Conservation (phyloP, 2,888 invertebrate genomes). For the Perithous albicinctus region DNA sequence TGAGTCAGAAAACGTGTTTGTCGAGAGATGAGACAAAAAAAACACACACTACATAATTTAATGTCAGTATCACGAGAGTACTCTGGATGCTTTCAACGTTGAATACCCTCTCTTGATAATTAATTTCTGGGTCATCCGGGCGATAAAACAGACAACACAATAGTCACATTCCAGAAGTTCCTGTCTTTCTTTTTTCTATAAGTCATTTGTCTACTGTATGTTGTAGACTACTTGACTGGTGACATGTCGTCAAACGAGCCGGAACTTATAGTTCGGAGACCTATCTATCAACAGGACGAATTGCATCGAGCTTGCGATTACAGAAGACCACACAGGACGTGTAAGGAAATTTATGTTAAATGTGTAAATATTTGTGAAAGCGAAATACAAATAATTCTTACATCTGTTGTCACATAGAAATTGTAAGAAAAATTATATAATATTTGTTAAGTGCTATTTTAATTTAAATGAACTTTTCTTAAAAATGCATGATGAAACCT, state of each 20-base stretch:
- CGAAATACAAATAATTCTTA: background rate
- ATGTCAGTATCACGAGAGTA: background rate
- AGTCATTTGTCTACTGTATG: conserved; percentile 1
- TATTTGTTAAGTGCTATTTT: too few relatives aligned
- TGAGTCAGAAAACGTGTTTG: background rate
- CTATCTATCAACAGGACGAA: conserved; percentile 89
- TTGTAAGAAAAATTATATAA: too few relatives aligned
- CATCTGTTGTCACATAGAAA: background rate
- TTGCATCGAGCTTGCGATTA: conserved; percentile 88
- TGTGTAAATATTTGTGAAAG: background rate
- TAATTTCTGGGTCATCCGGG: background rate
- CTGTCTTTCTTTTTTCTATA: background rate
- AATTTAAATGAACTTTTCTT: too few relatives aligned
- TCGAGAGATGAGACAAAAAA: background rate
- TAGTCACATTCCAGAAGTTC: background rate
- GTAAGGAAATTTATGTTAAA: conserved; percentile 79
- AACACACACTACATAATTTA: background rate
- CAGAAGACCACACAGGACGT: conserved; percentile 85
- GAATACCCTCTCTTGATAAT: background rate
- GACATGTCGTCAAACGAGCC: conserved; percentile 79
- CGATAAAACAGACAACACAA: background rate
- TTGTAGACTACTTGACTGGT: conserved; percentile 73
- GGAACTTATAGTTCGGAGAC: conserved; percentile 86
- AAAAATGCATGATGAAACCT: too few relatives aligned
- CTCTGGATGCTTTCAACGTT: background rate